These are phyloP conservation scores for Xestia ashworthii DNA, from an alignment of 2,888 invertebrate species.

Conservation along the genomic window DNA sequence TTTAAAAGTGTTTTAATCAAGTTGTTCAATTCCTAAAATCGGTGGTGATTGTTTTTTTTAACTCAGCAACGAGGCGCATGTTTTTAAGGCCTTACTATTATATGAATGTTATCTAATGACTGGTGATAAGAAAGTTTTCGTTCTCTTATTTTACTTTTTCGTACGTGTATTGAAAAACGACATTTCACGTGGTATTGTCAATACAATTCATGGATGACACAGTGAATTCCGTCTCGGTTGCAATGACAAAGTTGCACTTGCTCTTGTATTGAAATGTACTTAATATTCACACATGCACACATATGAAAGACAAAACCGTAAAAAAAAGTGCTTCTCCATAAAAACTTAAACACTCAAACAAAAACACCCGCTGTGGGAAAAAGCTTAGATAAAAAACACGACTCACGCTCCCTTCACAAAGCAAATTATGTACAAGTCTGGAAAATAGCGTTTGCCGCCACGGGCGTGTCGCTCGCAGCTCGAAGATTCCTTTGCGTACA, in stretches of 20 bases:
- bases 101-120: too few species aligned
- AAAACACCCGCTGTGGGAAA: not conserved
- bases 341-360: not conserved
- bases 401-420: not conserved
- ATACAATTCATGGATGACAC: not conserved
- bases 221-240: not conserved
- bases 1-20: too few species aligned
- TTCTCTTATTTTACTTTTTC: not conserved
- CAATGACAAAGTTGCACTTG: not conserved
- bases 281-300: not conserved
- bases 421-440: conserved; percentile 8
- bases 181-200: not conserved
- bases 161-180: not conserved
- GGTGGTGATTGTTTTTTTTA: too few species aligned
- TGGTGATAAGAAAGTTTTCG: not conserved
- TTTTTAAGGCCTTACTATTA: too few species aligned
- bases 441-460: not conserved
- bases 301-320: not conserved
- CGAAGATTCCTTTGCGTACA: conserved; percentile 5
- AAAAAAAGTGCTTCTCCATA: not conserved
- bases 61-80: too few species aligned
- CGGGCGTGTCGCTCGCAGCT: too few species aligned
- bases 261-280: not conserved
- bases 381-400: not conserved
- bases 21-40: too few species aligned